Evolutionary conservation across 1,140 invertebrate genomes (phyloP), one percentile per base, ranked within the genome.

Genomic region (Drosophila auraria): DNA sequence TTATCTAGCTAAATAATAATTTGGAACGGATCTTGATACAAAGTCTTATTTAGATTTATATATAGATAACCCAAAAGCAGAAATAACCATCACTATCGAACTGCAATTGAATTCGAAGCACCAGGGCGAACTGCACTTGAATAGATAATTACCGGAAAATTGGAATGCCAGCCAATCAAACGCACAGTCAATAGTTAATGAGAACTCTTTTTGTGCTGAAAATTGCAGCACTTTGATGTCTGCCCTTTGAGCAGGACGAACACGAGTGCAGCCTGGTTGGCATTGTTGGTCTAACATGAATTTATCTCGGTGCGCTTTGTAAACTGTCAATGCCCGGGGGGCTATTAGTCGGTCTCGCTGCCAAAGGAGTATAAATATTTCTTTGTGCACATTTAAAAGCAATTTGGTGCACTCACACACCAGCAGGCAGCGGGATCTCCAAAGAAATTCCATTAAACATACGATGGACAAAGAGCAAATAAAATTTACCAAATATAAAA

Each of bases 341-440:
- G 73, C 78, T 83, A 86, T 84, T 84, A 86, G 78, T 83, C 73
- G 74, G 56, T 69, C 45, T 42, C 25, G 40, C 51, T 58, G 44
- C 38, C 44, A 54, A 72, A 56, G 59, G 23, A 78, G 69, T 63
- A 65, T 74, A 81, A 83, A 81, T 89, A 82, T 74, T 83, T 74
- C 80, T 84, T 83, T 80, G 86, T 71, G 69, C 50, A 62, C 81
- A 89, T 84, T 89, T 84, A 78, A 80, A 87, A 84, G 78, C 78
- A 83, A 87, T 83, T 87, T 89, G 12, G 36, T n/a, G 45, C 63
- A 42, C 58, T 54, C 50, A 51, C 58, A 63, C 38, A 42, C 58
- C 47, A 57, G 47, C 25, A 9, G 20, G 38, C 33, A 27, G 50
- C n/a, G 33, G 53, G 12, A 40, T 62, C 45, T 79, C n/a, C 47